phyloP scores from a whole-genome alignment of 64 coral and sea anemone genomes.

The Montipora sp. region DNA sequence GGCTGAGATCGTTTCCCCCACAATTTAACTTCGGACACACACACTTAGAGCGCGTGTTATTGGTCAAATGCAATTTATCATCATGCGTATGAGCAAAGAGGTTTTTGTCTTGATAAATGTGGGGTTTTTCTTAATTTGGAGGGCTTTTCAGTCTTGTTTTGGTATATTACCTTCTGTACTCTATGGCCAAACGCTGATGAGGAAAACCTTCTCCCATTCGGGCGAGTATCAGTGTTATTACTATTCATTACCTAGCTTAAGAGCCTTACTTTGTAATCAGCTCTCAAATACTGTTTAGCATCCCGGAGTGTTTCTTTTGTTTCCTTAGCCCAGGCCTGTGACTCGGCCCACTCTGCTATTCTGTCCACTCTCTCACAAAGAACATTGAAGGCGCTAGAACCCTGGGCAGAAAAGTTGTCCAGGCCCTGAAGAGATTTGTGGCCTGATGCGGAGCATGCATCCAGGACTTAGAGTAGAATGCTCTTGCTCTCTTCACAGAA shows the following conservation, averaged over 20 bases:
- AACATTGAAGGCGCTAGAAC: conserved; percentile 28
- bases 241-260: neutral
- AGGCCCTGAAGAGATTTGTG: conserved; percentile 50
- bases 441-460: conserved; percentile 36
- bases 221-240: conserved; percentile 1
- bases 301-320: conserved; percentile 14
- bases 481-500: conserved; percentile 28
- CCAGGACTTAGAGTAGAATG: conserved; percentile 36
- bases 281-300: conserved; percentile 35
- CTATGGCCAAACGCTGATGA: neutral
- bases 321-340: conserved; percentile 41
- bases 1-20: neutral
- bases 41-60: neutral
- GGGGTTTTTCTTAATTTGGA: conserved; percentile 8
- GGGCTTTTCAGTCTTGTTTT: neutral
- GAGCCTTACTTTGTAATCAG: conserved; percentile 41
- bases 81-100: conserved; percentile 7
- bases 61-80: conserved; percentile 1
- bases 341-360: conserved; percentile 22
- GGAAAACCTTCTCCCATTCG: neutral
- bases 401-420: conserved; percentile 53
- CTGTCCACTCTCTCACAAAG: conserved; percentile 31
- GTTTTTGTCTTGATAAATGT: neutral
- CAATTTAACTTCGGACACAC: neutral
- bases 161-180: neutral